Base-by-base conservation (phyloP, 2,888 invertebrate genomes). In the Crioceris asparagi region DNA sequence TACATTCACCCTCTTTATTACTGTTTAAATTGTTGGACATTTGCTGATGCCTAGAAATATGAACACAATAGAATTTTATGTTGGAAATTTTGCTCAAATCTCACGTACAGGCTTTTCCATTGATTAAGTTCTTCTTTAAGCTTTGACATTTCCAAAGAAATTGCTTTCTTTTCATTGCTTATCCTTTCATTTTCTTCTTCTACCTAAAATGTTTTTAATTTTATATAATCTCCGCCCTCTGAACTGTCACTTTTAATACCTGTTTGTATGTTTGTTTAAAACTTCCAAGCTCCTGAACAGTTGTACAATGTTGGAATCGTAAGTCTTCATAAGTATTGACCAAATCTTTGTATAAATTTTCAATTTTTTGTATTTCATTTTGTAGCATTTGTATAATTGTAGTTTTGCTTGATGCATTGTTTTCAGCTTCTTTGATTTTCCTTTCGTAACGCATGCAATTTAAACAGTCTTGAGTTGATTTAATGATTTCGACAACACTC, bases 351-450 rank as follows among this genome's bases (percentile, higher is more conserved):
- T 38, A 41, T 6, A 38, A 15, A 25, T 32, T 32, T 36, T 46
- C 43, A 11, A 39, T 31, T 29, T 44, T 46, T 37, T 46, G 39
- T 17, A 46, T 32, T 39, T 46, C 46, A 11, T 35, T 29, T 30
- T 44, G 46, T 21, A 43, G 25, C 46, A 46, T 46, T 16, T 41
- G 39, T 25, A 43, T 43, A 21, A 46, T 38, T 16, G 40, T 38
- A 32, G 41, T 38, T 29, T 38, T 37, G 14, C 40, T 36, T 11
- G 41, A 41, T n/a, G 40, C 36, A 10, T 39, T 43, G 14, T 39
- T 35, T 10, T 45, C 39, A 21, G 40, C 32, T 38, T 45, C 43
- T 21, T 31, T 32, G 16, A 41, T 17, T 34, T 41, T 43, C 11
- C 45, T 40, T 25, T 39, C 37, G 17, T 37, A 43, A 33, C 38